A percentile compares a stretch with the other conserved stretches of the same genome.
Conservation (phyloP, 1,140 invertebrate genomes). For the Sminthurides bifidus region DNA sequence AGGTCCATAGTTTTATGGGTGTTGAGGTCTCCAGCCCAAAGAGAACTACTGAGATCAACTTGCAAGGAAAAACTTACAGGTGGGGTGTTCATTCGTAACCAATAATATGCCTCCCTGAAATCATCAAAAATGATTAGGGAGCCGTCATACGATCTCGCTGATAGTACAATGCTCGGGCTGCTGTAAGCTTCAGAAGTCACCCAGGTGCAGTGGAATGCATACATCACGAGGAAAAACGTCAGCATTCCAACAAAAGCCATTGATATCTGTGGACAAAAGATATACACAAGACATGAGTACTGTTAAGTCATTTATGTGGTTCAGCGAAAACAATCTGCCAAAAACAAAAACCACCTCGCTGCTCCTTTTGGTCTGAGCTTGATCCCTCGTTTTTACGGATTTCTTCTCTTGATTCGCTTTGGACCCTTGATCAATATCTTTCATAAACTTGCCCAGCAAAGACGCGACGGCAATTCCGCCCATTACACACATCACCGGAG, state of each 20-base stretch:
- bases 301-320: no score
- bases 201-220: slow-evolving; percentile 97
- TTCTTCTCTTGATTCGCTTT: slow-evolving; percentile 37
- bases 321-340: no score
- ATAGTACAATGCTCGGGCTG: slow-evolving; percentile 91
- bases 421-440: slow-evolving; percentile 52
- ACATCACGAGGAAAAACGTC: slow-evolving; percentile 73
- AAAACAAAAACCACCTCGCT: slow-evolving; percentile 19
- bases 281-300: no score
- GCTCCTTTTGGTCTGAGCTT: slow-evolving; percentile 13
- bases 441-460: slow-evolving; percentile 79
- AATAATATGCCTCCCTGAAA: slow-evolving; percentile 95
- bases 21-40: no score
- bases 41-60: neutral
- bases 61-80: slow-evolving; percentile 10
- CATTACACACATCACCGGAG: slow-evolving; percentile 94
- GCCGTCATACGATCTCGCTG: slow-evolving; percentile 85
- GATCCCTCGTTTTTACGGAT: slow-evolving; percentile 33
- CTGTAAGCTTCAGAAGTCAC: slow-evolving; percentile 98
- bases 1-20: no score
- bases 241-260: slow-evolving; percentile 72
- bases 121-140: slow-evolving; percentile 94
- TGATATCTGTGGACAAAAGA: slow-evolving; percentile 52
- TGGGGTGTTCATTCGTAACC: slow-evolving; percentile 93
- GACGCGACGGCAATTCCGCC: slow-evolving; percentile 87